A percentile compares a stretch with the other conserved stretches of the same genome.
Conservation (phyloP, 2,888 invertebrate species). For the Loripinus fragilis region DNA sequence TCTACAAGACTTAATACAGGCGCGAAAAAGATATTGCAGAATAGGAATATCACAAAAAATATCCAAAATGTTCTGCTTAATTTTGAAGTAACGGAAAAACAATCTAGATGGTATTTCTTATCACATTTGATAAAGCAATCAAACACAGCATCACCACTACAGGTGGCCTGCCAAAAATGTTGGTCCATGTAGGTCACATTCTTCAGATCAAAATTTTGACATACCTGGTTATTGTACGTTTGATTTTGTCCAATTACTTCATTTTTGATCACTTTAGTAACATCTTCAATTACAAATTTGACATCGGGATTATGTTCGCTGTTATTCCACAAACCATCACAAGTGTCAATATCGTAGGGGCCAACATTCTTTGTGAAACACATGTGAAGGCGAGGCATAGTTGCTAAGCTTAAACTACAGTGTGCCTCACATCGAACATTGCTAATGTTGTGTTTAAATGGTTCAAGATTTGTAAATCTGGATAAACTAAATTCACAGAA, state of each 20-base stretch:
- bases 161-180: slow-evolving; percentile 69
- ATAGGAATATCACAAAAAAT: slow-evolving; percentile 91
- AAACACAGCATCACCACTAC: slow-evolving; percentile 64
- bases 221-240: slow-evolving; percentile 36
- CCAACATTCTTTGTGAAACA: slow-evolving; percentile 59
- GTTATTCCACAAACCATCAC: slow-evolving; percentile 49
- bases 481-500: slow-evolving; percentile 6
- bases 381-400: slow-evolving; percentile 34
- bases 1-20: slow-evolving; percentile 95
- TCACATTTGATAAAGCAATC: slow-evolving; percentile 67
- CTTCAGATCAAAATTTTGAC: slow-evolving; percentile 71
- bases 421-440: slow-evolving; percentile 40
- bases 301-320: slow-evolving; percentile 30
- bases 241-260: slow-evolving; percentile 27
- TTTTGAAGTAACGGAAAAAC: slow-evolving; percentile 27
- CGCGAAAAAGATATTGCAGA: slow-evolving; percentile 92
- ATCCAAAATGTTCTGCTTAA: slow-evolving; percentile 87
- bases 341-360: slow-evolving; percentile 32
- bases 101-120: slow-evolving; percentile 30
- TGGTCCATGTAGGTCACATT: slow-evolving; percentile 55
- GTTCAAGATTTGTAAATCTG: slow-evolving; percentile 10
- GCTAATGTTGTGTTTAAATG: slow-evolving; percentile 20
- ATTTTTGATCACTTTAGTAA: slow-evolving; percentile 34
- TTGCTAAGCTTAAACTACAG: slow-evolving; percentile 47
- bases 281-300: slow-evolving; percentile 30